A percentile compares a stretch with the other conserved stretches of the same genome.
These are phyloP conservation scores for Rhinophrynus dorsalis DNA, from an alignment of 2,797 vertebrate genomes.

Conservation along the genomic window DNA sequence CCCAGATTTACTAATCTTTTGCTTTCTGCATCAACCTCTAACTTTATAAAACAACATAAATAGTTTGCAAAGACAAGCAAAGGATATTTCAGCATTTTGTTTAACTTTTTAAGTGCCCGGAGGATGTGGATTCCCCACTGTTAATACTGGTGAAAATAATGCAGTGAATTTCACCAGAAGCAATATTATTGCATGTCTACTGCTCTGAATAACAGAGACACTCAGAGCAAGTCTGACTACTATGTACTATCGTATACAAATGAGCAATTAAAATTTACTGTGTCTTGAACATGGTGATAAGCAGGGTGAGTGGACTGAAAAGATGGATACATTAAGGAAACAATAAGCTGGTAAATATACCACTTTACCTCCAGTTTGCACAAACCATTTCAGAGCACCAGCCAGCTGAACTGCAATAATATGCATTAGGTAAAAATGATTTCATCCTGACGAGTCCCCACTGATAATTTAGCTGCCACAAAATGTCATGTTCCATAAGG, in stretches of 20 bases:
- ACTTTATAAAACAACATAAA: no score
- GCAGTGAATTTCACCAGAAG: background rate
- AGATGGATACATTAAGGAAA: slow-evolving; percentile 29
- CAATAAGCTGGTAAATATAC: slow-evolving; percentile 25
- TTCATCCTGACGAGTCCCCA: slow-evolving; percentile 18
- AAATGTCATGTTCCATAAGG: slow-evolving; percentile 47
- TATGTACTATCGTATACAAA: background rate
- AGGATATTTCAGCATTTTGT: no score
- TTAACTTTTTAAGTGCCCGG: no score
- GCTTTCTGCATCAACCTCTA: no score
- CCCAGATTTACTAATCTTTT: no score
- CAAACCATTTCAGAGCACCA: slow-evolving; percentile 1
- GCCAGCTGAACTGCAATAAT: slow-evolving; percentile 45
- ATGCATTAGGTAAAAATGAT: slow-evolving; percentile 40
- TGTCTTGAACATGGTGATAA: slow-evolving; percentile 37
- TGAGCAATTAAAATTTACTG: slow-evolving; percentile 12
- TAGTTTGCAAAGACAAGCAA: no score
- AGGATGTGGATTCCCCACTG: no score
- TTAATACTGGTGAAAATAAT: no score
- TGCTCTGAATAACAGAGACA: background rate
- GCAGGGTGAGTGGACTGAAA: slow-evolving; percentile 3
- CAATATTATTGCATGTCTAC: background rate
- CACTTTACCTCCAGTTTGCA: slow-evolving; percentile 22
- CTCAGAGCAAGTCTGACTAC: background rate
- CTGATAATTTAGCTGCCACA: slow-evolving; percentile 26